phyloP scores from a whole-genome alignment of 2,113 vertebrate genomes.

The Anas platyrhynchos region DNA sequence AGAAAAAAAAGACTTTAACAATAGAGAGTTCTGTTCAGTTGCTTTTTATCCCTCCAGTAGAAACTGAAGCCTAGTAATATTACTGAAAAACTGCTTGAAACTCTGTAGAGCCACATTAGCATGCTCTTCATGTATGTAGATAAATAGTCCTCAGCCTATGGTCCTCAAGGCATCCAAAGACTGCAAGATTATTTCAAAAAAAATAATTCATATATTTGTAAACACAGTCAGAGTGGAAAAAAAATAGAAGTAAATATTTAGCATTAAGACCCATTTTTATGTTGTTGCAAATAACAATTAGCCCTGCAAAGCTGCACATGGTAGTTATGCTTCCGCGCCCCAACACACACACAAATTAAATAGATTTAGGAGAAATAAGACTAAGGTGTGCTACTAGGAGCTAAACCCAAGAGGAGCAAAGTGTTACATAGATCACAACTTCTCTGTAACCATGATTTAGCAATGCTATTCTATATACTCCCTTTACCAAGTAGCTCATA shows the following conservation, averaged over 20 bases:
- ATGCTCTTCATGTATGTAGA: background rate
- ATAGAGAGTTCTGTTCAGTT: background rate
- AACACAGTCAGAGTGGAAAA: background rate
- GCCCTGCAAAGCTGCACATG: background rate
- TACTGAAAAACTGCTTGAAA: background rate
- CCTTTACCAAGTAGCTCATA: background rate
- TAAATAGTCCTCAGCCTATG: background rate
- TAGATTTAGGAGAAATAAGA: background rate
- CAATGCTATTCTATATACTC: background rate
- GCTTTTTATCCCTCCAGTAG: background rate
- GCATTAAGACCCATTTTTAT: background rate
- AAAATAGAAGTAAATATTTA: background rate
- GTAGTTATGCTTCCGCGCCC: background rate
- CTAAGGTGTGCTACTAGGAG: background rate
- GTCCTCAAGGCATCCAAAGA: background rate
- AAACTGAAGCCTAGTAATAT: background rate
- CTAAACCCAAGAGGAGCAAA: background rate
- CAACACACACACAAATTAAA: background rate
- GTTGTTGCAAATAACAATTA: background rate
- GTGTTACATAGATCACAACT: background rate
- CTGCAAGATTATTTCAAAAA: background rate
- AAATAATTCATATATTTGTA: background rate
- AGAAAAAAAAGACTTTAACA: background rate
- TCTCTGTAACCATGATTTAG: background rate
- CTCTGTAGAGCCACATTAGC: background rate